Base-by-base conservation (phyloP, 1,140 invertebrate genomes). In the Thaumatotibia leucotreta region DNA sequence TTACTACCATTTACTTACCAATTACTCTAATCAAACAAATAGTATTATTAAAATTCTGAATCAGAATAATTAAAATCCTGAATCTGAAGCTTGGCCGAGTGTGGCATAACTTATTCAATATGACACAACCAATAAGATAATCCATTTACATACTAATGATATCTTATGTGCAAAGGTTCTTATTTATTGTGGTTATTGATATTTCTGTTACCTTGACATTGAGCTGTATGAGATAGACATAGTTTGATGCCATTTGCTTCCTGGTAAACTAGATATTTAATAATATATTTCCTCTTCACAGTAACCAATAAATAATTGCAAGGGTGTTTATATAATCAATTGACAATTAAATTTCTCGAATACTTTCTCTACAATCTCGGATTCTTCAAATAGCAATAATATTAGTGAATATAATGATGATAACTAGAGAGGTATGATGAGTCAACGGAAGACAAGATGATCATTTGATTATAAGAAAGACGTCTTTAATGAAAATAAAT, bases 401-500 rank as follows among this genome's bases (percentile, higher is more conserved):
- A 54, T 54, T 14, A 54, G 11, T 10, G 33, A 11, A 2, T 39
- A n/a, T 29, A 27, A 27, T 27, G 11, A 27, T 58, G 29, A 54
- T 11, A 24, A 54, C 22, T 0, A 6, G 2, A 29, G 24, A 58
- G 0, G 52, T 20, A 8, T 27, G 24, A 14, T 58, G 52, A 58
- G 24, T 58, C 52, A 58, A 58, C 52, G n/a, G 24, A 58, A 14
- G 27, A 27, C 11, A 11, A 58, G 24, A 58, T 58, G 52, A 58
- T 8, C 23, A 27, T 58, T 24, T 17, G 24, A 58, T 58, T 58
- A 58, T 2, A 6, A 58, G 23, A 58, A 27, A 58, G 52, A 58
- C 11, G 50, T 29, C 1, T 58, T 20, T 58, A 58, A 58, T 58
- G 24, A 31, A 58, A 58, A 58, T 27, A 58, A 58, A 58, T 58